Evolutionary conservation across 2,797 vertebrate genomes (phyloP).

Genomic region (Pangasius macronema): DNA sequence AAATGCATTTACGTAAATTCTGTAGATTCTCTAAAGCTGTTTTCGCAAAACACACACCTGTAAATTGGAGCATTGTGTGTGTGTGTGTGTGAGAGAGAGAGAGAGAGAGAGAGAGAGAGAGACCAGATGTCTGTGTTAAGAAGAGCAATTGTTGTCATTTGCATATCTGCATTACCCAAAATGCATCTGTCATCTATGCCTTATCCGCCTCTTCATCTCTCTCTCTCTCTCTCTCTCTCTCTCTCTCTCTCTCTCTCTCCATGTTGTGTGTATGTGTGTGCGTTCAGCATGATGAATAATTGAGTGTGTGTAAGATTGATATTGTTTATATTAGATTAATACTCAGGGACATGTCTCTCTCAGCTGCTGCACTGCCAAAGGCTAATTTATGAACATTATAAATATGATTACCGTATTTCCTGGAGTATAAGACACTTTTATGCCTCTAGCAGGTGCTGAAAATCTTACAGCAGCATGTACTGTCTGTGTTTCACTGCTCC

Average conservation of each 20-base stretch:
- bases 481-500: background rate
- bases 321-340: background rate
- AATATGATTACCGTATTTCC: background rate
- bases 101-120: too few relatives aligned
- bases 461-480: background rate
- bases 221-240: background rate
- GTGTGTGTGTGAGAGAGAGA: background rate
- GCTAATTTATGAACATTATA: background rate
- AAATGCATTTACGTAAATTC: background rate
- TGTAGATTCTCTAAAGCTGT: background rate
- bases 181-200: background rate
- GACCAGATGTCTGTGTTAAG: background rate
- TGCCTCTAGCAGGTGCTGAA: background rate
- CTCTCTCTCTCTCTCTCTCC: background rate
- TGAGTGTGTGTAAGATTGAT: background rate
- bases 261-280: background rate
- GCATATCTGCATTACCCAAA: background rate
- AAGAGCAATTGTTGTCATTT: background rate
- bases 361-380: background rate
- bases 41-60: background rate
- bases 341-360: background rate
- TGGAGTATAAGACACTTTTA: background rate
- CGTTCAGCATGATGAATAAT: background rate
- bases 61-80: background rate
- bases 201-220: background rate